phyloP scores from a whole-genome alignment of 2,797 vertebrate species.

The Graptemys geographica region DNA sequence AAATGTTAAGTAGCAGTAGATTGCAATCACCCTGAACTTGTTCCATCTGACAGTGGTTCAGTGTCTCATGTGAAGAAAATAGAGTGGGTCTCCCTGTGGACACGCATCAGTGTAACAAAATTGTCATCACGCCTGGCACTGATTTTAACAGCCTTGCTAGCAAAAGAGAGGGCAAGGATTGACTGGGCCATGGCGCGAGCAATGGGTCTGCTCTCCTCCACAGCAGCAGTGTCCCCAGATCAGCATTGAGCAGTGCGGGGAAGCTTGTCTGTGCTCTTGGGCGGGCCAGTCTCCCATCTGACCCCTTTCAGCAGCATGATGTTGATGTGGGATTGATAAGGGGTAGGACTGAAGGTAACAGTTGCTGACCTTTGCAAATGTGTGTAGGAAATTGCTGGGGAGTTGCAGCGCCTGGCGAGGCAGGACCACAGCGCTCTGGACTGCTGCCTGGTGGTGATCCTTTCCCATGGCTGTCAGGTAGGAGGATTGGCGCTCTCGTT shows the following conservation, averaged over 20 bases:
- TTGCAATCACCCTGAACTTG: background rate
- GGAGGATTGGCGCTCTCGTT: fast-evolving
- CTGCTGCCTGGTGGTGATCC: slow-evolving; percentile 93
- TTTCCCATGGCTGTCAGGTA: slow-evolving; percentile 96
- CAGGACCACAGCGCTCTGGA: slow-evolving; percentile 86
- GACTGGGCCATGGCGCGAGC: background rate
- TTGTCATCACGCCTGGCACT: background rate
- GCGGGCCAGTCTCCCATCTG: background rate
- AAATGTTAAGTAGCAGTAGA: background rate
- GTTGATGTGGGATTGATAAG: too few species aligned
- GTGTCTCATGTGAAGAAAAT: fast-evolving
- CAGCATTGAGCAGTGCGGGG: too few species aligned
- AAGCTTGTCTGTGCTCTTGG: background rate
- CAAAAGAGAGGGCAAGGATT: background rate
- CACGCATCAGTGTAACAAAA: background rate
- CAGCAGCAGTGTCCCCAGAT: background rate
- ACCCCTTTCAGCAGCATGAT: too few species aligned
- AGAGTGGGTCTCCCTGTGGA: fast-evolving
- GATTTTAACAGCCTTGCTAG: background rate
- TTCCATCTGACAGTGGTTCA: background rate
- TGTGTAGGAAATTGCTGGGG: slow-evolving; percentile 84
- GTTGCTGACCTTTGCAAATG: background rate
- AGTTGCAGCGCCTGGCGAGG: slow-evolving; percentile 81
- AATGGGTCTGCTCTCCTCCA: background rate
- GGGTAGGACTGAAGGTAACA: too few species aligned